phyloP scores from a whole-genome alignment of 2,888 invertebrate genomes.

The Ornithoptera alexandrae region DNA sequence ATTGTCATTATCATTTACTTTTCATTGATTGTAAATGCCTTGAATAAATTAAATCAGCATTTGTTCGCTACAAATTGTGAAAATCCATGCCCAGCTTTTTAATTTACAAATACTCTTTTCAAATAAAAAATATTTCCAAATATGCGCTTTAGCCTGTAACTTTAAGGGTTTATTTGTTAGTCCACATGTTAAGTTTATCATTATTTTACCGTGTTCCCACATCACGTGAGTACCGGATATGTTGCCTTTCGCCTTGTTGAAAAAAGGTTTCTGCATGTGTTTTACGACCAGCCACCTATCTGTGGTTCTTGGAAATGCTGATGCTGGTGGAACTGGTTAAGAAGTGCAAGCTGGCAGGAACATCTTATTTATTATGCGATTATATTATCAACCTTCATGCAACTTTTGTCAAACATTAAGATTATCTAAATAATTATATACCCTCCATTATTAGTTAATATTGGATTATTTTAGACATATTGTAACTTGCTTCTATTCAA shows the following conservation, averaged over 20 bases:
- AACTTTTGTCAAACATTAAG: not conserved
- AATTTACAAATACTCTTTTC: not conserved
- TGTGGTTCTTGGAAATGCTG: too few relatives aligned
- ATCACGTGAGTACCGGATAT: too few relatives aligned
- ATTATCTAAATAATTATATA: not conserved
- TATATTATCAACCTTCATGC: too few relatives aligned
- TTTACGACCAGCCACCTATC: too few relatives aligned
- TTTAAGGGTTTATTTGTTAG: not conserved
- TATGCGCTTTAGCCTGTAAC: not conserved
- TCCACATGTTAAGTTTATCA: not conserved
- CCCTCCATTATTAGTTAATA: not conserved
- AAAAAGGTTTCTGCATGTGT: too few relatives aligned
- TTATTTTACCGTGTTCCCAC: not conserved
- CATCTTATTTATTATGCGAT: too few relatives aligned
- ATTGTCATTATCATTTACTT: not conserved
- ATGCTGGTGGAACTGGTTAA: too few relatives aligned
- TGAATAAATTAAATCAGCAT: not conserved
- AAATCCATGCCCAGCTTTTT: not conserved
- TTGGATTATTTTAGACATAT: not conserved
- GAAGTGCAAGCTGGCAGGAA: too few relatives aligned
- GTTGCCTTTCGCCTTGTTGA: too few relatives aligned
- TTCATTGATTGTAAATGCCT: not conserved
- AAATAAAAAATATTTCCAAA: not conserved
- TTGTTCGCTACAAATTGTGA: not conserved
- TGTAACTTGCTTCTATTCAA: conserved; percentile 2